phyloP scores from a whole-genome alignment of 53 echinoderm and acorn worm genomes.

The Holothuria leucospilota region DNA sequence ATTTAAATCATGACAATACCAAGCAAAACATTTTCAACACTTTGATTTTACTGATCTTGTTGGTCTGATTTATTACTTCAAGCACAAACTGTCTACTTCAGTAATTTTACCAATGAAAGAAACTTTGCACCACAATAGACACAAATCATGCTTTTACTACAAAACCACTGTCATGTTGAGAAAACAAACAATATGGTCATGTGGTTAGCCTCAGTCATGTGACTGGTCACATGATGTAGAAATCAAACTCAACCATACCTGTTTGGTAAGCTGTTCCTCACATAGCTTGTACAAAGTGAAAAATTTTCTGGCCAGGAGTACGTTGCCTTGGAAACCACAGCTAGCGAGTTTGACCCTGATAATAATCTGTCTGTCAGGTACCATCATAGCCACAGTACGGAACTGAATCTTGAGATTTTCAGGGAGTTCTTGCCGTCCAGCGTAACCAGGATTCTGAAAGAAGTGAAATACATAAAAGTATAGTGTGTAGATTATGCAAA shows the following conservation, averaged over 20 bases:
- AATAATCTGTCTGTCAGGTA: constrained; percentile 97
- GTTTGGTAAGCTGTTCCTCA: constrained; percentile 99
- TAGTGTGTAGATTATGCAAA: not conserved
- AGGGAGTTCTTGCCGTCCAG: constrained; percentile 96
- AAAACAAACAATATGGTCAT: too few relatives aligned
- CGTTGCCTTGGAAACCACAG: constrained; percentile 99
- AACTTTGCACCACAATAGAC: too few relatives aligned
- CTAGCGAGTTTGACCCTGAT: constrained; percentile 96
- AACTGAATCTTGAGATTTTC: constrained; percentile 99
- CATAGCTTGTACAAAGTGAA: constrained; percentile 99
- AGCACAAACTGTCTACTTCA: too few relatives aligned
- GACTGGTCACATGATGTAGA: too few relatives aligned
- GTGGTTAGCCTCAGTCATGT: too few relatives aligned
- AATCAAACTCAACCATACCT: constrained; percentile 51
- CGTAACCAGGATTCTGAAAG: constrained; percentile 93
- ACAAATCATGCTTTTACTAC: too few relatives aligned
- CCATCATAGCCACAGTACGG: constrained; percentile 99
- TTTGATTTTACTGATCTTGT: too few relatives aligned
- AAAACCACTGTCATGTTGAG: too few relatives aligned
- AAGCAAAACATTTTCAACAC: too few relatives aligned
- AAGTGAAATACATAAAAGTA: not conserved
- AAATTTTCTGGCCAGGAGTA: constrained; percentile 95
- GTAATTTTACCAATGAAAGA: too few relatives aligned
- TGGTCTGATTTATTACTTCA: too few relatives aligned
- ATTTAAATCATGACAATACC: too few relatives aligned